phyloP scores from a whole-genome alignment of 2,797 vertebrate species.

The Chaenodraco wilsoni region DNA sequence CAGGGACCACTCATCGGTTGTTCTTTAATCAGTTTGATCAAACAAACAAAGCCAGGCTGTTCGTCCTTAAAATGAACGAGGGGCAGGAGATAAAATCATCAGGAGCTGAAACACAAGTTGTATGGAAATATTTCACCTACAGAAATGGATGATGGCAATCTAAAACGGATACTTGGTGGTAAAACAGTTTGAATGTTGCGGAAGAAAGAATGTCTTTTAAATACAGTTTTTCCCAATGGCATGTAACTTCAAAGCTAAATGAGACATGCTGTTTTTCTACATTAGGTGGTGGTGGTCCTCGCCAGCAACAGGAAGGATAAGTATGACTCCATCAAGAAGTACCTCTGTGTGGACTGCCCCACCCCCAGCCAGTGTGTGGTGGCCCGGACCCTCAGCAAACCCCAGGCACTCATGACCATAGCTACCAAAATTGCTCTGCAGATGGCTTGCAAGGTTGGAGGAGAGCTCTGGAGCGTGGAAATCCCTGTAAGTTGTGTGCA shows the following conservation, averaged over 20 bases:
- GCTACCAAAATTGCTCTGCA: constrained; percentile 95
- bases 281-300: constrained; percentile 91
- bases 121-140: too few species aligned
- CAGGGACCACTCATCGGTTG: too few species aligned
- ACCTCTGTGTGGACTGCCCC: constrained; percentile 92
- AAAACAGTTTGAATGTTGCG: too few species aligned
- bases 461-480: constrained; percentile 95
- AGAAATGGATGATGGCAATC: too few species aligned
- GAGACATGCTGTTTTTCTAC: background rate
- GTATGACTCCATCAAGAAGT: constrained; percentile 94
- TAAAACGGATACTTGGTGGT: too few species aligned
- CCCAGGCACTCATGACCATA: constrained; percentile 89
- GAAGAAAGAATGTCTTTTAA: too few species aligned
- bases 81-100: too few species aligned
- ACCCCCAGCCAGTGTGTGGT: constrained; percentile 95
- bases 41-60: too few species aligned
- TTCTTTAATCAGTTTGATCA: too few species aligned
- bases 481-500: constrained; percentile 87
- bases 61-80: too few species aligned
- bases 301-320: constrained; percentile 92
- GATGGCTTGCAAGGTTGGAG: constrained; percentile 97
- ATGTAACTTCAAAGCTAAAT: background rate
- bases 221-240: too few species aligned
- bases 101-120: too few species aligned
- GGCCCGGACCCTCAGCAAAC: constrained; percentile 87